Evolutionary conservation across 2,888 invertebrate genomes (phyloP).

Genomic region (Hyles lineata): DNA sequence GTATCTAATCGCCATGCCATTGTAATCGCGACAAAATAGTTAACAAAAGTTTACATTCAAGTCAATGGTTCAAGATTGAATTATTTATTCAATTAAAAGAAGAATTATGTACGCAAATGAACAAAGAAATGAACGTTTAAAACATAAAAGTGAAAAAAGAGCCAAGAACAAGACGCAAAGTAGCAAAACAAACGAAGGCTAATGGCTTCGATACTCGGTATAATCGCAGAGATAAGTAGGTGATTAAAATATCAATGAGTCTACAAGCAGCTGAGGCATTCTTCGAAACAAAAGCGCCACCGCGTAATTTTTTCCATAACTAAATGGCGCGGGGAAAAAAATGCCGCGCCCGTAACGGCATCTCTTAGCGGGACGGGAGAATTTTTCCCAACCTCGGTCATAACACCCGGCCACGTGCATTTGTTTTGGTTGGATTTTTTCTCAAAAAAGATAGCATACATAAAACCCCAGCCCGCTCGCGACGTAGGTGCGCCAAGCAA

Average conservation of each 20-base stretch:
- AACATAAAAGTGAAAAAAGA: background rate
- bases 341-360: conserved; percentile 75
- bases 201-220: background rate
- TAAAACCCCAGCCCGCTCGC: conserved; percentile 74
- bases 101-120: background rate
- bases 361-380: conserved; percentile 76
- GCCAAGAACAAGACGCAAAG: background rate
- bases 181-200: background rate
- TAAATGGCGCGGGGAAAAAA: conserved; percentile 71
- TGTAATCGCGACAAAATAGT: no score
- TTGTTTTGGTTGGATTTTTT: conserved; percentile 84
- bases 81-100: background rate
- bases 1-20: no score
- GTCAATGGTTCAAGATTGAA: no score
- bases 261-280: background rate
- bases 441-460: conserved; percentile 81
- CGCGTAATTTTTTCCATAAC: conserved; percentile 73
- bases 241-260: background rate
- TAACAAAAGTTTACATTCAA: no score
- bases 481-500: conserved; percentile 82
- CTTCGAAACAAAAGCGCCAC: conserved; percentile 66
- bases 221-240: background rate
- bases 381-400: conserved; percentile 80
- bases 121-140: background rate
- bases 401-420: conserved; percentile 84